Evolutionary conservation across 2,797 vertebrate species (phyloP).

Genomic region (Myripristis jacobus): DNA sequence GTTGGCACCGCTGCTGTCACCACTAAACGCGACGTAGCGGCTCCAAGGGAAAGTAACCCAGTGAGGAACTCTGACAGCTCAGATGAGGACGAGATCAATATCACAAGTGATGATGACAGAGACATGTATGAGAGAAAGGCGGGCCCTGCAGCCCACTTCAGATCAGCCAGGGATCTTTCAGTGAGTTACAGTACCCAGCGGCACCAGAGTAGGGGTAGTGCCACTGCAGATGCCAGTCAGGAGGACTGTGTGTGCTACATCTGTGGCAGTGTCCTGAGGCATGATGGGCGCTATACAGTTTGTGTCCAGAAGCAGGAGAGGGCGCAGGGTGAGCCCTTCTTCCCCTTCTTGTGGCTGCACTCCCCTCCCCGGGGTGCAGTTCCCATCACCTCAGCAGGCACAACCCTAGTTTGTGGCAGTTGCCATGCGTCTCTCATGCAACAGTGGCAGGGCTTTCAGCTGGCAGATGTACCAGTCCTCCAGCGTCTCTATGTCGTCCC

Average conservation of each 20-base stretch:
- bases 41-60: constrained; percentile 42
- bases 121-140: constrained; percentile 45
- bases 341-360: constrained; percentile 93
- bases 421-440: constrained; percentile 95
- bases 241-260: constrained; percentile 88
- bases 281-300: constrained; percentile 82
- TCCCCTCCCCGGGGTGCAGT: constrained; percentile 86
- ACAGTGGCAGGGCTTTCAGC: constrained; percentile 96
- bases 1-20: constrained; percentile 39
- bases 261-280: constrained; percentile 85
- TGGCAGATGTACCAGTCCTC: constrained; percentile 92
- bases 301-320: constrained; percentile 97
- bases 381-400: constrained; percentile 88
- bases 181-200: constrained; percentile 29
- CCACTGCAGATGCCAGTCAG: constrained; percentile 34
- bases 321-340: constrained; percentile 88
- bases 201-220: background rate
- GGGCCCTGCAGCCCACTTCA: constrained; percentile 32
- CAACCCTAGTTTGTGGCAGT: constrained; percentile 89
- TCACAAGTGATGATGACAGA: constrained; percentile 85
- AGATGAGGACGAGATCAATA: constrained; percentile 88
- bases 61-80: constrained; percentile 70
- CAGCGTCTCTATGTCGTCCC: constrained; percentile 97
- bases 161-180: constrained; percentile 53
- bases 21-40: constrained; percentile 42